These are phyloP conservation scores for Heterotilapia buettikoferi DNA, from an alignment of 2,113 vertebrate species.

Conservation along the genomic window DNA sequence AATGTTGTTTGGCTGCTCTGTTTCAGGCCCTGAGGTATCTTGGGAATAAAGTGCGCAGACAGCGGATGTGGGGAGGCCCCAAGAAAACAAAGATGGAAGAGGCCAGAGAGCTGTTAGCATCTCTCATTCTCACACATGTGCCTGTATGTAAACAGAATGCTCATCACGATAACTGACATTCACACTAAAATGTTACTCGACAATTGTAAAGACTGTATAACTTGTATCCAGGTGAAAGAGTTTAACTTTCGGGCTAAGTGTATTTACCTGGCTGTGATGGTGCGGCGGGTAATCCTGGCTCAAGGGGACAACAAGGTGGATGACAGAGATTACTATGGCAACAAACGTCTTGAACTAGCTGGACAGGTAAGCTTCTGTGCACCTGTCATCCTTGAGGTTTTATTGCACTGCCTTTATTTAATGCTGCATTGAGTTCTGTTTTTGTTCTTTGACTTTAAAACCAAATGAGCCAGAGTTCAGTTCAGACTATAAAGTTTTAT, in stretches of 20 bases:
- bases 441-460: background rate
- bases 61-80: conserved; percentile 97
- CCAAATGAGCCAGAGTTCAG: background rate
- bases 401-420: background rate
- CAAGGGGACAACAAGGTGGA: conserved; percentile 97
- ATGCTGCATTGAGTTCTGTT: background rate
- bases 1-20: background rate
- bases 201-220: background rate
- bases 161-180: background rate
- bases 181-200: background rate
- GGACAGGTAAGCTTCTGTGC: conserved; percentile 79
- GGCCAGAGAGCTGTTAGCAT: conserved; percentile 91
- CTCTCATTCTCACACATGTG: conserved; percentile 92
- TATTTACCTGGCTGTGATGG: conserved; percentile 97
- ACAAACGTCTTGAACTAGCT: conserved; percentile 94
- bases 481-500: background rate
- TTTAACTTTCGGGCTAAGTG: conserved; percentile 98
- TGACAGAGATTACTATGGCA: conserved; percentile 97
- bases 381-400: background rate
- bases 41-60: conserved; percentile 94
- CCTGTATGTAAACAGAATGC: conserved; percentile 64
- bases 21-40: conserved; percentile 89
- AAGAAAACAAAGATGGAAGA: conserved; percentile 99
- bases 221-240: conserved; percentile 85
- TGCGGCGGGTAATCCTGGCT: conserved; percentile 93